These are phyloP conservation scores for Pomacea canaliculata DNA, from an alignment of 2,888 invertebrate species.

Conservation along the genomic window DNA sequence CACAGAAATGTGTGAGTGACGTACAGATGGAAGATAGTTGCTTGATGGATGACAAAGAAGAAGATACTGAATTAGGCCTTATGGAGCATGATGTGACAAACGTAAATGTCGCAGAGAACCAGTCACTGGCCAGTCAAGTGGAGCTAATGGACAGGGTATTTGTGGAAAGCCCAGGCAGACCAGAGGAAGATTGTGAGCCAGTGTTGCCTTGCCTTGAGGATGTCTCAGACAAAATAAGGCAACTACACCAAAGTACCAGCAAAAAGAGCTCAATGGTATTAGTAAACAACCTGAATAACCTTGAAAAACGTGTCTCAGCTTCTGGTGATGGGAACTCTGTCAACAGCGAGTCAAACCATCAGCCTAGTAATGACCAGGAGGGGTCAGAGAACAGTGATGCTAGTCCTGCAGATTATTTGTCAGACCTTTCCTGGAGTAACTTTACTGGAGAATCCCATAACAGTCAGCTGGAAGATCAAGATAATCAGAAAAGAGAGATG, in stretches of 20 bases:
- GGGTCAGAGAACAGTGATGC: not conserved
- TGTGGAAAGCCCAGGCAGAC: not conserved
- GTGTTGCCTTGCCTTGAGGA: too few relatives aligned
- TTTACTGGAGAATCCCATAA: not conserved
- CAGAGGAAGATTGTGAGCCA: too few relatives aligned
- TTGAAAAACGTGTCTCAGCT: too few relatives aligned
- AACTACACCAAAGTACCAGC: too few relatives aligned
- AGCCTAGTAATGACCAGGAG: too few relatives aligned
- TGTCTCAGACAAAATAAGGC: too few relatives aligned
- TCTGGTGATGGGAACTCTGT: too few relatives aligned
- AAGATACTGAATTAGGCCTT: slow-evolving; percentile 11
- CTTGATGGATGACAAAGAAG: slow-evolving; percentile 3
- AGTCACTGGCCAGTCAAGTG: slow-evolving; percentile 5
- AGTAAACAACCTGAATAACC: too few relatives aligned
- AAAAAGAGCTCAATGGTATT: too few relatives aligned
- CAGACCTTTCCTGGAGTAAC: slow-evolving; percentile 13
- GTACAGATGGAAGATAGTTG: not conserved
- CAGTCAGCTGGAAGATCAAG: slow-evolving; percentile 7
- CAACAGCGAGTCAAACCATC: too few relatives aligned
- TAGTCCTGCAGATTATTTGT: not conserved
- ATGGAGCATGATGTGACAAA: slow-evolving; percentile 7
- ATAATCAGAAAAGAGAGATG: too few relatives aligned
- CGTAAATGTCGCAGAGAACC: slow-evolving; percentile 1
- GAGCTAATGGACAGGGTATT: slow-evolving; percentile 19
- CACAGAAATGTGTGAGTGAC: not conserved